phyloP scores from a whole-genome alignment of 2,888 invertebrate species.

The Ectropis crepuscularia region DNA sequence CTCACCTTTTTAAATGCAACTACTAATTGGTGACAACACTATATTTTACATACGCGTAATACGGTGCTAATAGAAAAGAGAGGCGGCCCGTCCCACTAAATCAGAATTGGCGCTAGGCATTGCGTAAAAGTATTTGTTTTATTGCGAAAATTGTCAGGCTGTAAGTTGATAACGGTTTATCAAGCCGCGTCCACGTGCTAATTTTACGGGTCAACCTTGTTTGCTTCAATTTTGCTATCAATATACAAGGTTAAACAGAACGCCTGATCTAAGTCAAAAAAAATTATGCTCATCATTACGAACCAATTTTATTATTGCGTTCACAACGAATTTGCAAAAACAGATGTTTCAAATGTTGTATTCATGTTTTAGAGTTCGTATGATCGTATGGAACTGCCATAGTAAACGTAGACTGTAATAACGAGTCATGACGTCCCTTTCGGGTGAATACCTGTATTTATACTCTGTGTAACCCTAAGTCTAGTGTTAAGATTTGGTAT shows the following conservation, averaged over 20 bases:
- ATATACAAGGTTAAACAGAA: neutral
- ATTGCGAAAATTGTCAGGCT: conserved; percentile 45
- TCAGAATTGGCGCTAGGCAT: conserved; percentile 51
- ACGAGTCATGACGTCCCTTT: no score
- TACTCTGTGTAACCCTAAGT: no score
- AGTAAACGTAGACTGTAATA: no score
- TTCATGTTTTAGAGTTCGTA: no score
- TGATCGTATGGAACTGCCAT: no score
- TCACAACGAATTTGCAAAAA: no score
- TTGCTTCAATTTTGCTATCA: neutral
- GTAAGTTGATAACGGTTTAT: conserved; percentile 38
- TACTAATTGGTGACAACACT: conserved; percentile 69
- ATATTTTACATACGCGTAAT: conserved; percentile 56
- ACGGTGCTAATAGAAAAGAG: conserved; percentile 71
- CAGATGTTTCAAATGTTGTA: no score
- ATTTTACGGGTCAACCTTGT: neutral
- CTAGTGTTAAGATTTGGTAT: no score
- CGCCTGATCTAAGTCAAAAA: no score
- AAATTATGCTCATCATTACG: no score
- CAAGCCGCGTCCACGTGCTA: neutral
- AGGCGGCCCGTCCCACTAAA: conserved; percentile 57
- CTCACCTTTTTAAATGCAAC: conserved; percentile 62
- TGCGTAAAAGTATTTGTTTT: conserved; percentile 54
- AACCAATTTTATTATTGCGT: no score
- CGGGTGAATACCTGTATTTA: no score